phyloP scores from a whole-genome alignment of 1,140 invertebrate genomes.

The Chironomus tepperi region DNA sequence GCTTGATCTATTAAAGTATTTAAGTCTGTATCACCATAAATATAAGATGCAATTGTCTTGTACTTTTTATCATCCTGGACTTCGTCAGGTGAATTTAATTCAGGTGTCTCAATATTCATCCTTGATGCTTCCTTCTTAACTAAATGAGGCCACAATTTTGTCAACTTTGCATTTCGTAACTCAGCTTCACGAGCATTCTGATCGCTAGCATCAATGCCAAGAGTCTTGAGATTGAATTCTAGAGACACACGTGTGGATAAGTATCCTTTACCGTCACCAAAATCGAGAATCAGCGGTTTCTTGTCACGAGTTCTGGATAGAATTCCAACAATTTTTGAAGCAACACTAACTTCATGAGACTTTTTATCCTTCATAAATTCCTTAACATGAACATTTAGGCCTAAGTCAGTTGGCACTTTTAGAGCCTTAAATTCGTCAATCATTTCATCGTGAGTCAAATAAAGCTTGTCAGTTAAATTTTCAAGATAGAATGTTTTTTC shows the following conservation, averaged over 20 bases:
- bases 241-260: constrained; percentile 64
- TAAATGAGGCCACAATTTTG: constrained; percentile 36
- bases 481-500: background rate
- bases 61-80: constrained; percentile 34
- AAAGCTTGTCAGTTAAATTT: background rate
- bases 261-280: constrained; percentile 81
- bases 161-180: constrained; percentile 50
- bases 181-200: constrained; percentile 55
- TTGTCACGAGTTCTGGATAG: constrained; percentile 26
- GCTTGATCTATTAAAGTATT: constrained; percentile 40
- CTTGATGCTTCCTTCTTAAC: background rate
- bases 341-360: constrained; percentile 63
- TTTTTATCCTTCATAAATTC: constrained; percentile 75
- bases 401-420: constrained; percentile 31
- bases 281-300: constrained; percentile 48
- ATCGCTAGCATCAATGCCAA: constrained; percentile 67
- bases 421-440: background rate
- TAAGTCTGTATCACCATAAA: constrained; percentile 45
- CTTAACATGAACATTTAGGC: constrained; percentile 39
- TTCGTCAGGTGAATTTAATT: constrained; percentile 31
- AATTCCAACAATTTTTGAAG: constrained; percentile 44
- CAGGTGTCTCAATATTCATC: constrained; percentile 29
- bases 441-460: background rate
- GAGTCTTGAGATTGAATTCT: constrained; percentile 57
- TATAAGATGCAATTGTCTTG: constrained; percentile 42